Percentiles rank a stretch among this genome's conserved stretches.
Conservation (phyloP, 2,888 invertebrate genomes). For the Lithosia quadra region DNA sequence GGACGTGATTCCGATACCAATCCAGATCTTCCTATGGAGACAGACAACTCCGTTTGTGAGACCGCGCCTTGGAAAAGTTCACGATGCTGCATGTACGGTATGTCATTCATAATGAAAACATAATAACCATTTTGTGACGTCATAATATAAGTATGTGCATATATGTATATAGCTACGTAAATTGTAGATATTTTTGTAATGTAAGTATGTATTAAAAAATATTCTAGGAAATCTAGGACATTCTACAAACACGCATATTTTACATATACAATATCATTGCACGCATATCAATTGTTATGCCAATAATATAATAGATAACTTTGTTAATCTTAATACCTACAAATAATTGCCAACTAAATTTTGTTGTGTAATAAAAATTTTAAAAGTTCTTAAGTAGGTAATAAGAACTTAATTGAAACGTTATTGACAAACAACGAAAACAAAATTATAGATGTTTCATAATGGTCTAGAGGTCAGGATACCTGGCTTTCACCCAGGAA, state of each 20-base stretch:
- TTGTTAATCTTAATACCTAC: too few species aligned
- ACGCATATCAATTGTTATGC: too few species aligned
- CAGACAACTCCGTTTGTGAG: conserved; percentile 99
- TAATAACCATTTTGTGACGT: conserved; percentile 2
- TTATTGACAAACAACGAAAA: background rate
- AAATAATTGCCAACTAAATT: too few species aligned
- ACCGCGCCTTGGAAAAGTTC: conserved; percentile 97
- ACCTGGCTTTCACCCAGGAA: conserved; percentile 91
- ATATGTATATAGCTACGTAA: conserved; percentile 20
- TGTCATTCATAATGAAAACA: conserved; percentile 67
- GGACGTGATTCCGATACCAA: conserved; percentile 95
- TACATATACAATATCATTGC: too few species aligned
- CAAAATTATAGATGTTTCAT: background rate
- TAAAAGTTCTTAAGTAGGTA: too few species aligned
- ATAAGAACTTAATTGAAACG: too few species aligned
- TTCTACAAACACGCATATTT: too few species aligned
- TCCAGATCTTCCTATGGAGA: conserved; percentile 98
- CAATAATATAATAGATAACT: too few species aligned
- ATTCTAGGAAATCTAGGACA: too few species aligned
- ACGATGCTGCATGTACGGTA: conserved; percentile 99
- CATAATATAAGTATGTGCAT: conserved; percentile 15
- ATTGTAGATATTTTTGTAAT: background rate
- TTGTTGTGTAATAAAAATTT: too few species aligned
- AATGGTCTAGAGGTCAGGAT: conserved; percentile 91
- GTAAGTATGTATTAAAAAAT: background rate